A percentile compares a stretch with the other conserved stretches of the same genome.
Evolutionary conservation across 2,113 vertebrate genomes (phyloP).

Genomic region (Oncorhynchus nerka): DNA sequence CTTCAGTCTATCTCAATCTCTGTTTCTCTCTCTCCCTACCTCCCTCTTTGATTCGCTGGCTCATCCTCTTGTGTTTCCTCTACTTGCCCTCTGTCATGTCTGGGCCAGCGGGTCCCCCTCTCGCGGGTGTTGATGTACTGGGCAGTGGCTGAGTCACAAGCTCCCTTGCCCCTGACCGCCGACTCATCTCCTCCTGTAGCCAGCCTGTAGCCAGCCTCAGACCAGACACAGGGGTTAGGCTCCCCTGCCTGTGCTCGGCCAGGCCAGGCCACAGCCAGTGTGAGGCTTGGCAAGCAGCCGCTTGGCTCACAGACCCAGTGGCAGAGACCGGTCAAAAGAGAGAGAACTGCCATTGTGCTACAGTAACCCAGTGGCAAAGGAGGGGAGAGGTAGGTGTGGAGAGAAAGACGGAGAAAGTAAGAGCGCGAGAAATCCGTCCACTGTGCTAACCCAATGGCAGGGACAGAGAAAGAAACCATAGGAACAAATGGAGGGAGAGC

Average conservation of each 20-base stretch:
- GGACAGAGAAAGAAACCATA: no score
- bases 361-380: not conserved
- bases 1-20: not conserved
- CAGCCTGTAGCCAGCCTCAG: not conserved
- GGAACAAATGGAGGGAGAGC: no score
- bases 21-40: not conserved
- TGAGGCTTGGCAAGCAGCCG: constrained; percentile 6
- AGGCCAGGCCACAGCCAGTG: constrained; percentile 2
- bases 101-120: not conserved
- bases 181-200: not conserved
- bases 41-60: not conserved
- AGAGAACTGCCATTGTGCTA: not conserved
- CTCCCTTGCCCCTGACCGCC: not conserved
- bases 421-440: no score
- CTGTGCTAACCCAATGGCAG: no score
- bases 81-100: not conserved
- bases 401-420: no score
- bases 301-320: not conserved
- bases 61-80: not conserved
- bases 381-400: not conserved
- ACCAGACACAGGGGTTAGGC: not conserved
- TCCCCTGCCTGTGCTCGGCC: not conserved
- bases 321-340: not conserved
- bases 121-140: not conserved
- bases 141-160: constrained; percentile 1